These are phyloP conservation scores for Porites cylindrica DNA, from an alignment of 92 coral and sea anemone genomes.

Conservation along the genomic window DNA sequence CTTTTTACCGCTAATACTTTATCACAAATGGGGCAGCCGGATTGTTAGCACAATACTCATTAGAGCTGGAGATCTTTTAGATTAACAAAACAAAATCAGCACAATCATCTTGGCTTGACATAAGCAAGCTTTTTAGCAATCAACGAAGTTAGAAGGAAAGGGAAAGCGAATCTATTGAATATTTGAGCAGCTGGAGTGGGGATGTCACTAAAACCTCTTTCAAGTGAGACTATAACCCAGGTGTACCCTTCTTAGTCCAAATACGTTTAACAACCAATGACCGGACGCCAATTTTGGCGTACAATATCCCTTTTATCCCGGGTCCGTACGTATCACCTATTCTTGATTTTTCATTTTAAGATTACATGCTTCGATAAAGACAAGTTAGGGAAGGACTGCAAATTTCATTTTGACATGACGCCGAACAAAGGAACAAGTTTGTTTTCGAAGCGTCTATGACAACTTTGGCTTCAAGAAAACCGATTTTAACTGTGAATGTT, in stretches of 20 bases:
- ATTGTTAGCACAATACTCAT: not conserved
- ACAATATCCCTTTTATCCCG: not conserved
- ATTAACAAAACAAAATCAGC: not conserved
- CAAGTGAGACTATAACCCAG: not conserved
- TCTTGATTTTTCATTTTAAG: not conserved
- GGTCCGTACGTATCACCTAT: slow-evolving; percentile 3
- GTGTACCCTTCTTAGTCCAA: slow-evolving; percentile 15
- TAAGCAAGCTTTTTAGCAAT: not conserved
- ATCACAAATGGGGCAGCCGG: not conserved
- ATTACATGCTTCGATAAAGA: too few species aligned
- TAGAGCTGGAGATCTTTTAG: slow-evolving; percentile 5
- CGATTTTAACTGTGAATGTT: not conserved
- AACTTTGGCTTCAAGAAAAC: not conserved
- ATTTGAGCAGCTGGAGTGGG: slow-evolving; percentile 18
- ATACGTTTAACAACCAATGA: slow-evolving; percentile 45
- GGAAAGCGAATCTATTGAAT: not conserved
- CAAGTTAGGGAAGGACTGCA: too few species aligned
- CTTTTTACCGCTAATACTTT: not conserved
- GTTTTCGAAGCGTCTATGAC: slow-evolving; percentile 2
- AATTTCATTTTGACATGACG: not conserved
- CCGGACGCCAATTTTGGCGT: not conserved
- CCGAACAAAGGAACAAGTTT: not conserved
- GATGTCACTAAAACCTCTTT: slow-evolving; percentile 12
- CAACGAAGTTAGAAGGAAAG: not conserved
- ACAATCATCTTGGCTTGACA: not conserved